phyloP scores from a whole-genome alignment of 2,797 vertebrate genomes.

The Melanitta fusca region DNA sequence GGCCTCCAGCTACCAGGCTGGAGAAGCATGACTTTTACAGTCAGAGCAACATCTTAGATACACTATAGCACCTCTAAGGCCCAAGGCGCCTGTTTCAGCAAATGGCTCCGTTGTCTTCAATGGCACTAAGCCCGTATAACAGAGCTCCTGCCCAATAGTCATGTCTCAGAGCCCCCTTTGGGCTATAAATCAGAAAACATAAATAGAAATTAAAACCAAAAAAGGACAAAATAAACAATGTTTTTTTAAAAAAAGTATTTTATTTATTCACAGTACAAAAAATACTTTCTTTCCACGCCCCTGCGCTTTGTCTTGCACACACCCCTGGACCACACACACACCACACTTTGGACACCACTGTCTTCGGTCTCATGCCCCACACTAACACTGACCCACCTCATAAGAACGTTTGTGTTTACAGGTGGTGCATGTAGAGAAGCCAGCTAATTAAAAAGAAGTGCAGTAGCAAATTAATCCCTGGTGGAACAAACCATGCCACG shows the following conservation, averaged over 20 bases:
- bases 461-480: neutral
- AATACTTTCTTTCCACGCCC: neutral
- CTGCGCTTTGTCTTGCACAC: neutral
- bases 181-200: constrained; percentile 18
- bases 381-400: neutral
- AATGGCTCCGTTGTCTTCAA: neutral
- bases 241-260: neutral
- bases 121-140: neutral
- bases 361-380: neutral
- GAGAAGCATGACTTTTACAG: neutral
- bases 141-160: neutral
- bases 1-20: neutral
- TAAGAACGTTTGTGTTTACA: neutral
- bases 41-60: neutral
- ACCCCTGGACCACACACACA: fast-evolving
- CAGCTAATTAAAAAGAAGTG: neutral
- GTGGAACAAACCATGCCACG: fast-evolving
- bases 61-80: neutral
- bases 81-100: neutral
- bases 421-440: neutral
- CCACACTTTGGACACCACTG: fast-evolving
- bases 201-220: neutral
- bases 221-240: neutral
- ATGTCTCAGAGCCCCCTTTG: neutral
- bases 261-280: constrained; percentile 13